Base-by-base conservation (phyloP, 2,797 vertebrate genomes). In the Arnoldichthys spilopterus region DNA sequence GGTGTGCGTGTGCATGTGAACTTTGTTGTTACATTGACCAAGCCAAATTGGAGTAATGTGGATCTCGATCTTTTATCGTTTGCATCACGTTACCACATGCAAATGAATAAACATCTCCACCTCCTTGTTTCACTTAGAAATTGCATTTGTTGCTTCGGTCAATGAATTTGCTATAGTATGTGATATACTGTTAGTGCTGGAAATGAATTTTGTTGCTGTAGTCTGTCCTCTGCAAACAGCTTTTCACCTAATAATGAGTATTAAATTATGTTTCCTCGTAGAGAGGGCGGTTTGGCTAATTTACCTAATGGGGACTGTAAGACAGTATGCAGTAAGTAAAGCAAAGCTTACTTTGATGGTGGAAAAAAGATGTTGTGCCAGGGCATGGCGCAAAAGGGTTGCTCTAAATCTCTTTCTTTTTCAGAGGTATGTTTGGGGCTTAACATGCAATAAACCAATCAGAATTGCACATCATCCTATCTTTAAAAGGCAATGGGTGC, bases 41-140 rank as follows among this genome's bases (percentile, higher is more conserved):
- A 86, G 90, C 89, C 89, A 94, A 94, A 94, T 93, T 94, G 92
- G 83, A 92, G 89, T 93, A 94, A 94, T 95, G 83, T 84, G 90
- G 86, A 90, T 79, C 75, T 83, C 77, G 72, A 83, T 93, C 92
- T 93, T 93, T 92, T 90, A 93, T 92, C 90, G 91, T 92, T 91
- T 90, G 86, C 85, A 82, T 88, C 89, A 89, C 88, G 88, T 90
- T 84, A 76, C 81, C 84, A 84, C 90, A 87, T 89, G 87, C 84
- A 84, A 89, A 85, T 82, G 88, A 89, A 92, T 93, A 92, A 91
- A 91, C 91, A 92, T 92, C 83, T 86, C 85, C 85, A 90, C 88
- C 90, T 87, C 89, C 87, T 83, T 88, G 88, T 86, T 79, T 89
- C 85, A 87, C 88, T 89, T 85, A 84, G 72, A 85, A 80, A 89